Conservation (phyloP, 2,888 invertebrate species). For the Campoplex nolae region DNA sequence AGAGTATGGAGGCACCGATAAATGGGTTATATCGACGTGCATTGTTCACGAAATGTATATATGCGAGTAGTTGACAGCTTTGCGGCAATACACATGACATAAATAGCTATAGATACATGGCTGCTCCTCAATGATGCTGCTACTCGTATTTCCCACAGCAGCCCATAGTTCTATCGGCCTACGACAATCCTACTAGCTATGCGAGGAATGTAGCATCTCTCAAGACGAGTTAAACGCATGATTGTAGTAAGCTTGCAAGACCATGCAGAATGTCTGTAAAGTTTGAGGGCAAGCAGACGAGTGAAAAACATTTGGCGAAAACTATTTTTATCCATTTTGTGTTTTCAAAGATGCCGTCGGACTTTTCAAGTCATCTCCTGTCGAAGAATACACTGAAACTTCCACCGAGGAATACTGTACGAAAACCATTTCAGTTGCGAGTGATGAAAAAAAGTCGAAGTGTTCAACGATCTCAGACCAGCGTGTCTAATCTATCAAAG, state of each 20-base stretch:
- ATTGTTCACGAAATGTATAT: constrained; percentile 64
- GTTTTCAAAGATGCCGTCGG: not conserved
- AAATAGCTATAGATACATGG: not conserved
- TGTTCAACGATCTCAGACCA: not conserved
- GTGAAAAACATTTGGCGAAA: not conserved
- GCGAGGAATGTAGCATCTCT: constrained; percentile 15
- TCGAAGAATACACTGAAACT: not conserved
- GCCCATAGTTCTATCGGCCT: constrained; percentile 12
- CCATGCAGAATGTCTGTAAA: not conserved
- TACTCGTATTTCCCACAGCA: constrained; percentile 6
- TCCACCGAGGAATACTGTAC: not conserved
- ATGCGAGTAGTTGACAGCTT: constrained; percentile 40
- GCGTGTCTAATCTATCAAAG: not conserved
- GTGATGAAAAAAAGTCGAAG: not conserved
- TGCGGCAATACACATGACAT: not conserved
- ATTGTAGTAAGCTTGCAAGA: constrained; percentile 41
- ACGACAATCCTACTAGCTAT: constrained; percentile 1
- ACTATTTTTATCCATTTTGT: not conserved
- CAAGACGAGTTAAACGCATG: constrained; percentile 47
- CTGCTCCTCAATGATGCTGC: constrained; percentile 35
- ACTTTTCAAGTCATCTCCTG: not conserved
- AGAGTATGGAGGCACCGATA: constrained; percentile 42
- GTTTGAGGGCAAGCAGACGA: not conserved
- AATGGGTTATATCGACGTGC: constrained; percentile 65
- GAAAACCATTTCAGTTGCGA: not conserved